phyloP scores from a whole-genome alignment of 2,888 invertebrate genomes.

The Athalia rosae region DNA sequence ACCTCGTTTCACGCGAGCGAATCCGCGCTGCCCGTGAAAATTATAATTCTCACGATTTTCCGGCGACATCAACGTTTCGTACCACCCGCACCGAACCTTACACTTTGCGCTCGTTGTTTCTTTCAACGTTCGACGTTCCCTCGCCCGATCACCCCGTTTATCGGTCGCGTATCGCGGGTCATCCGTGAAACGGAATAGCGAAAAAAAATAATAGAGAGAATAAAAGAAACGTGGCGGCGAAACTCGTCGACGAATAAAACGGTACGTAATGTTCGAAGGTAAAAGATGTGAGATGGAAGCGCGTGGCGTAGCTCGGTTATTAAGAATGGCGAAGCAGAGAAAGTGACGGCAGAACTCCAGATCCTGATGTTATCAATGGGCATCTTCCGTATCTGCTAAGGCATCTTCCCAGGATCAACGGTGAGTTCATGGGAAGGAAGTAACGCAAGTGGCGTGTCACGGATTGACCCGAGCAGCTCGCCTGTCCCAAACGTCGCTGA shows the following conservation, averaged over 20 bases:
- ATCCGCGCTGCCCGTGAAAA: conserved; percentile 28
- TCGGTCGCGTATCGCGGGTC: too few species aligned
- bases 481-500: background rate
- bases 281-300: background rate
- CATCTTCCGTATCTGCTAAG: conserved; percentile 58
- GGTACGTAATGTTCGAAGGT: background rate
- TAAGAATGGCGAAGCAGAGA: conserved; percentile 55
- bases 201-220: too few species aligned
- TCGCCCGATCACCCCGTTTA: too few species aligned
- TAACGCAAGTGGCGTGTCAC: conserved; percentile 50
- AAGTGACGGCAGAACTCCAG: conserved; percentile 68
- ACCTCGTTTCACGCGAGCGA: background rate
- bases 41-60: conserved; percentile 5
- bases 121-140: too few species aligned
- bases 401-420: conserved; percentile 64
- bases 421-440: conserved; percentile 63
- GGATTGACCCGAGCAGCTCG: background rate
- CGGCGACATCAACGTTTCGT: background rate
- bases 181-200: too few species aligned
- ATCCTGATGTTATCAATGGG: conserved; percentile 65
- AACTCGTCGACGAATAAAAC: too few species aligned
- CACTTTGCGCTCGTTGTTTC: background rate
- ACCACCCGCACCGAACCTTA: background rate
- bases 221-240: too few species aligned
- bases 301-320: conserved; percentile 30